Conservation (phyloP, 2,113 vertebrate genomes). For the Condylura cristata region DNA sequence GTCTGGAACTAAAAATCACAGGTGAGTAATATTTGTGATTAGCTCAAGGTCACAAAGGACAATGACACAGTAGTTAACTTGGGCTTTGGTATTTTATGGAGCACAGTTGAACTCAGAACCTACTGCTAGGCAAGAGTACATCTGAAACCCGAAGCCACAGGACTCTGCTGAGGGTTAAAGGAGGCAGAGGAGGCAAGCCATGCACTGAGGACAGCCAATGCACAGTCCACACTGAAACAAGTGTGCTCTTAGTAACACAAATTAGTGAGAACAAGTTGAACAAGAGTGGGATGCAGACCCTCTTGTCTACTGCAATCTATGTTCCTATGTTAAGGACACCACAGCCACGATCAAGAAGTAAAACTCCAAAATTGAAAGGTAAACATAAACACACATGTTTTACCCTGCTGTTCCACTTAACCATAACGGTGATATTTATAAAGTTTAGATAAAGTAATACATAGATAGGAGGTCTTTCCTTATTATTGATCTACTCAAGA, state of each 20-base stretch:
- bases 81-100: background rate
- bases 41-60: background rate
- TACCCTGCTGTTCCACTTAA: background rate
- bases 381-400: background rate
- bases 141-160: background rate
- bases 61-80: background rate
- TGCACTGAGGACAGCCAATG: background rate
- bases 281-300: background rate
- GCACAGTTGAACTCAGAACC: background rate
- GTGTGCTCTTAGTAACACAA: background rate
- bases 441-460: background rate
- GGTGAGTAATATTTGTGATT: background rate
- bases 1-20: background rate
- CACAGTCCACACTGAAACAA: background rate
- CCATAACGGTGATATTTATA: background rate
- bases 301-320: background rate
- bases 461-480: background rate
- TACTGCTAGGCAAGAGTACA: background rate
- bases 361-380: background rate
- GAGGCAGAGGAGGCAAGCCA: background rate
- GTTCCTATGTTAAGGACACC: background rate
- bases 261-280: background rate
- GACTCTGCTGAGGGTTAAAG: background rate
- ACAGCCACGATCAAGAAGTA: background rate
- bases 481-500: background rate